These are phyloP conservation scores for Platanista minor DNA, from an alignment of 2,113 vertebrate species.

Conservation along the genomic window DNA sequence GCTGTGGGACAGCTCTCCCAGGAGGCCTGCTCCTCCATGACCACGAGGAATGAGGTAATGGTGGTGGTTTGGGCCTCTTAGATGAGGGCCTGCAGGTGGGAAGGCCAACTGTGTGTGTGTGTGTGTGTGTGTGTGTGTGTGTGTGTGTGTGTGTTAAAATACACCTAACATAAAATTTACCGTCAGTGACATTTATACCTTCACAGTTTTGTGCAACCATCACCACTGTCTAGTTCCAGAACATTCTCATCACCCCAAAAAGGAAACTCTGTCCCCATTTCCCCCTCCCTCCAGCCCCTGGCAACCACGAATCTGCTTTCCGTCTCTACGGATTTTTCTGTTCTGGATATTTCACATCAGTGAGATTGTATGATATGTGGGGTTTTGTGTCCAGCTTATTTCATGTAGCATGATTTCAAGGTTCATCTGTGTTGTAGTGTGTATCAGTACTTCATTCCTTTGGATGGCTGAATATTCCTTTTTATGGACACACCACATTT, in stretches of 20 bases:
- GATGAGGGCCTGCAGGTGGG: neutral
- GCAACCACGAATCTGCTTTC: neutral
- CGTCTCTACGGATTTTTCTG: neutral
- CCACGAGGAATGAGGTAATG: neutral
- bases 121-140: neutral
- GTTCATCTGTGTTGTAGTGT: rapidly evolving
- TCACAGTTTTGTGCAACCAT: neutral
- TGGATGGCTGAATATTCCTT: neutral
- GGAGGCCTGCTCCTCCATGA: neutral
- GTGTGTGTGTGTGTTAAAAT: neutral
- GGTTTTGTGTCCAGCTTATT: neutral
- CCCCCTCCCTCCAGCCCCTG: neutral
- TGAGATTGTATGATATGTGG: neutral
- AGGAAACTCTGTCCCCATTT: neutral
- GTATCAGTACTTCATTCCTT: neutral
- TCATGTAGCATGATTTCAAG: neutral
- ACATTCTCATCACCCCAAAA: neutral
- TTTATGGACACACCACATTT: rapidly evolving
- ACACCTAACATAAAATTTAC: neutral
- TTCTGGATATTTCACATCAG: neutral
- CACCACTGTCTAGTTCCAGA: neutral
- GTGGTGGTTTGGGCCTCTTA: neutral
- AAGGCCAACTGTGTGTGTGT: neutral
- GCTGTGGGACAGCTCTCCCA: neutral
- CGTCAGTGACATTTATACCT: too few species aligned